Evolutionary conservation across 2,797 vertebrate species (phyloP), one percentile per base, ranked within the genome.

Genomic region (Sebastes jordani): DNA sequence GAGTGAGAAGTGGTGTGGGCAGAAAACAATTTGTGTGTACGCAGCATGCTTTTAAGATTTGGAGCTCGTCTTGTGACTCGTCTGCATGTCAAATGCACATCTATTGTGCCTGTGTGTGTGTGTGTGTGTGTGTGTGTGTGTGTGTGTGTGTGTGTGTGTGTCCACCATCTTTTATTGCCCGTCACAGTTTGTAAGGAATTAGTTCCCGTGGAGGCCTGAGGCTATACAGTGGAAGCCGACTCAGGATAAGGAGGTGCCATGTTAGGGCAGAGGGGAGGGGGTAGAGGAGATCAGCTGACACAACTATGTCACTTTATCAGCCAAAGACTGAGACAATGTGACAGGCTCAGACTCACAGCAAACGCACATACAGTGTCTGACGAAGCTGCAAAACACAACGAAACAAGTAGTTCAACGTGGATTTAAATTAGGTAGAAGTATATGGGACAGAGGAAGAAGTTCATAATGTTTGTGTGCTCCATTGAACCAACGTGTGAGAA

Each of bases 221-320:
- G 90, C 76, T 59, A 27, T 86, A 83, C 79, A 90, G 87, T 89
- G 74, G 81, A 76, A 67, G 78, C 66, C 78, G 71, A 72, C 73
- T 84, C 74, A 73, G 87, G 88, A 87, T 83, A 86, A 82, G 83
- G 86, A 88, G 83, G 81, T 85, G 52, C 80, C 82, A 86, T 88
- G 85, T 88, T 81, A 84, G 72, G 38, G 25, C 9, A 5, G 58
- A 62, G 32, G 65, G 82, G 65, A 83, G 78, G 83, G 76, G 38
- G 59, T 29, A 60, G 64, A 34, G 60, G 42, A 61, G 77, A 86
- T 93, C 91, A 92, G 89, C 89, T 90, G 90, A 91, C 86, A 92
- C 71, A 89, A 90, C 83, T 88, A 90, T 91, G 89, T 88, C 86
- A 88, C 78, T 89, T 88, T 86, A 88, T 90, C 89, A 88, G 82